Conservation (phyloP, 2,113 vertebrate genomes). For the Neodon shergylaensis region DNA sequence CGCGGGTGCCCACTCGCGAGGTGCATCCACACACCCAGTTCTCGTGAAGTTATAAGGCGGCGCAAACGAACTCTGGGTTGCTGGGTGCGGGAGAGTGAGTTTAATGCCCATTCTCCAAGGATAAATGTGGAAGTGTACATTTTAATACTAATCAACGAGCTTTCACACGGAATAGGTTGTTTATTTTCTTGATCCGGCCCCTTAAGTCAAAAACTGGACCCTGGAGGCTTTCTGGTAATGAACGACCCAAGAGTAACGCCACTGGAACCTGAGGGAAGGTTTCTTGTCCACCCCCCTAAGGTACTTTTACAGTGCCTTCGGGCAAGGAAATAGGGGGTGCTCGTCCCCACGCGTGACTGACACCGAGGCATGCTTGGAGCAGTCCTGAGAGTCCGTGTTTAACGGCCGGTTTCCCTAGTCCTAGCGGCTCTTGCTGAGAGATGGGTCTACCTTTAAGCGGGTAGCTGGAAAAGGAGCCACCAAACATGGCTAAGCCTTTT, state of each 20-base stretch:
- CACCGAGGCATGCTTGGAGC: neutral
- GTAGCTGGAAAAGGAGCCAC: slow-evolving; percentile 57
- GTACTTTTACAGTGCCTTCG: neutral
- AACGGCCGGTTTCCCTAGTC: neutral
- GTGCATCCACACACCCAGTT: neutral
- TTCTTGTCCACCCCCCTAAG: neutral
- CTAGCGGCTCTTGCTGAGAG: neutral
- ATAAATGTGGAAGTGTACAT: neutral
- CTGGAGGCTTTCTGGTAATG: slow-evolving; percentile 5
- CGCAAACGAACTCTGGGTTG: slow-evolving; percentile 38
- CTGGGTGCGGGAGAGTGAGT: neutral
- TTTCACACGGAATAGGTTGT: neutral
- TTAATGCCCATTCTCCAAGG: neutral
- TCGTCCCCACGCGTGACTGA: neutral
- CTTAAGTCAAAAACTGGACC: neutral
- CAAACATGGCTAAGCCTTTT: slow-evolving; percentile 77
- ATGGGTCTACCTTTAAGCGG: slow-evolving; percentile 54
- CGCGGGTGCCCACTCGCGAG: neutral
- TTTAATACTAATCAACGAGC: neutral
- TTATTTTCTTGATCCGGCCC: neutral
- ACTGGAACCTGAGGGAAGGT: neutral
- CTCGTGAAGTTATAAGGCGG: slow-evolving; percentile 56
- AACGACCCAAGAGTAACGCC: slow-evolving; percentile 16
- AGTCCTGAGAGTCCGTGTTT: neutral
- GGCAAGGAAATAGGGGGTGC: neutral